phyloP scores from a whole-genome alignment of 2,797 vertebrate species.

The Euphonia xanthogaster region DNA sequence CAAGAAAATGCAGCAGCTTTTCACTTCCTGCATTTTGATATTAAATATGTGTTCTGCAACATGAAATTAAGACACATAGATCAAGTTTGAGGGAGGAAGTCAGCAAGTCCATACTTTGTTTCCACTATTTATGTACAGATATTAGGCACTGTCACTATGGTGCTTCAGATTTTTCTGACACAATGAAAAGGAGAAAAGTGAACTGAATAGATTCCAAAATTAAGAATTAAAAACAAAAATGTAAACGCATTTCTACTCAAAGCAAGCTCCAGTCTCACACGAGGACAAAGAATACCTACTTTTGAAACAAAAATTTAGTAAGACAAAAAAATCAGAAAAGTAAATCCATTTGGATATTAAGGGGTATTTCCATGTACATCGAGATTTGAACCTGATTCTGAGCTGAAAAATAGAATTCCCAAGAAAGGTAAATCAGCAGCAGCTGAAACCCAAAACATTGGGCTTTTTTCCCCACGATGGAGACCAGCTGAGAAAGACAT shows the following conservation, averaged over 20 bases:
- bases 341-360: neutral
- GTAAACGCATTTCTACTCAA: neutral
- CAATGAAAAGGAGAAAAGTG: neutral
- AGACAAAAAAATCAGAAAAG: neutral
- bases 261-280: neutral
- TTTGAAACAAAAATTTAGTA: neutral
- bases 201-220: neutral
- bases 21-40: neutral
- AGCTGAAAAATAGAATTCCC: neutral
- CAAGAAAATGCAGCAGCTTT: neutral
- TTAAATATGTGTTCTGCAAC: neutral
- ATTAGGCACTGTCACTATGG: neutral
- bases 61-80: neutral
- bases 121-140: neutral
- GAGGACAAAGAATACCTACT: neutral
- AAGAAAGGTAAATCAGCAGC: neutral
- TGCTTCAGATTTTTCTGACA: neutral
- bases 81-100: neutral
- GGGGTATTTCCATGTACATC: neutral
- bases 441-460: neutral
- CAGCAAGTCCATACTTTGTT: neutral
- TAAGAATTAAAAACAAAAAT: neutral
- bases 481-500: neutral
- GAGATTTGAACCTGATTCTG: neutral
- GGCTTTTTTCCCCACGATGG: fast-evolving